These are phyloP conservation scores for Misgurnus mizolepis DNA, from an alignment of 2,113 vertebrate species.

Conservation along the genomic window DNA sequence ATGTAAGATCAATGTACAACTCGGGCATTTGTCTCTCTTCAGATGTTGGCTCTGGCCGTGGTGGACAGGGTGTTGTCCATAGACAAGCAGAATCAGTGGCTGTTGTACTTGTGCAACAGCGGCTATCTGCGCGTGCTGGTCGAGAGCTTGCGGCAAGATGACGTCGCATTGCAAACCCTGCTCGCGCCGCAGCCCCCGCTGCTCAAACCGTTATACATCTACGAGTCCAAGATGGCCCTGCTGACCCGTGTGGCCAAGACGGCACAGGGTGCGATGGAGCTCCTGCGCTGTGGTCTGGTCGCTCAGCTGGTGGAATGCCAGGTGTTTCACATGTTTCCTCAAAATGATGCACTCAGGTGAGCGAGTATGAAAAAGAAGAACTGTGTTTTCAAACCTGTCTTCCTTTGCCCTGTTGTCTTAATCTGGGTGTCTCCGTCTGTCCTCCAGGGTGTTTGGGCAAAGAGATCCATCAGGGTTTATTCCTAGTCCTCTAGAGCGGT, in stretches of 20 bases:
- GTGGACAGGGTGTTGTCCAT: constrained; percentile 91
- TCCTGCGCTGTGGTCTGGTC: constrained; percentile 89
- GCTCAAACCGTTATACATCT: constrained; percentile 93
- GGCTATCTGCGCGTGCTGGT: constrained; percentile 95
- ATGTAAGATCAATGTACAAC: no score
- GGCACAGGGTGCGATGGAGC: constrained; percentile 86
- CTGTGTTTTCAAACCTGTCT: background rate
- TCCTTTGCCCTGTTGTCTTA: background rate
- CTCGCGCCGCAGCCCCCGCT: constrained; percentile 89
- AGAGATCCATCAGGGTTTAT: constrained; percentile 90
- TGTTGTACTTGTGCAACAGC: constrained; percentile 92
- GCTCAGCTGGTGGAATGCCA: constrained; percentile 90
- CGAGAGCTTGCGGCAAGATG: constrained; percentile 91
- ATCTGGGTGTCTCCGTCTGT: constrained; percentile 6
- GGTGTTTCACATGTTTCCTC: constrained; percentile 94
- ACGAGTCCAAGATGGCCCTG: constrained; percentile 98
- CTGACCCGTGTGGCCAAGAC: constrained; percentile 93
- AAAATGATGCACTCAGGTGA: constrained; percentile 88
- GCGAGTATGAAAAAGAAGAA: background rate
- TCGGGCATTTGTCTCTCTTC: background rate
- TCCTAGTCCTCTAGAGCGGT: constrained; percentile 88
- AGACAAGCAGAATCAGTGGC: constrained; percentile 94
- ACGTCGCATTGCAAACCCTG: constrained; percentile 84
- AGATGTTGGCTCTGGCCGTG: constrained; percentile 95
- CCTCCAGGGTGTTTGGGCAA: constrained; percentile 76